Evolutionary conservation across 2,797 vertebrate genomes (phyloP).

Genomic region (Clarias platycephalus): DNA sequence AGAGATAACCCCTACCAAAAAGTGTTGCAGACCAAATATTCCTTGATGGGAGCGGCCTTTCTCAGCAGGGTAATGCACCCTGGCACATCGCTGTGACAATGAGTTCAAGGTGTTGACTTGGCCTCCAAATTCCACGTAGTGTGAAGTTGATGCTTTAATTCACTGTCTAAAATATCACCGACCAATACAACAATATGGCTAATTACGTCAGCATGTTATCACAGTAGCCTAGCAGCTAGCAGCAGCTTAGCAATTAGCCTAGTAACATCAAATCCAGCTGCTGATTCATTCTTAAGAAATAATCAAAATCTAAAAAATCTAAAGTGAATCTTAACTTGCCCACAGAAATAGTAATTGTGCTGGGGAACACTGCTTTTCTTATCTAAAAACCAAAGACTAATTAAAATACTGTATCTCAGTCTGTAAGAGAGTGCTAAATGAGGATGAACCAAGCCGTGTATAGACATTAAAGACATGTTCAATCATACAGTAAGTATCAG

Average conservation of each 20-base stretch:
- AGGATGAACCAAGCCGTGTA: not conserved
- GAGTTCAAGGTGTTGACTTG: too few relatives aligned
- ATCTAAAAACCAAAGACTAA: not conserved
- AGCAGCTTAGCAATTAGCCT: not conserved
- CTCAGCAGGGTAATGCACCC: too few relatives aligned
- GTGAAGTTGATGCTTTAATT: too few relatives aligned
- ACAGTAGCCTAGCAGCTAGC: slow-evolving; percentile 1
- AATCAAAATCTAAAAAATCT: too few relatives aligned
- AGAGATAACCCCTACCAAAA: too few relatives aligned
- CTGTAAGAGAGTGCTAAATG: not conserved
- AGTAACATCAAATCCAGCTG: not conserved
- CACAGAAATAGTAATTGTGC: not conserved
- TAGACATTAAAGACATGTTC: not conserved
- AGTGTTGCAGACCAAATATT: too few relatives aligned
- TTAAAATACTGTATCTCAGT: not conserved
- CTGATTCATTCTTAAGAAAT: not conserved
- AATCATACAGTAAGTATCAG: not conserved
- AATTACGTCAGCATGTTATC: not conserved
- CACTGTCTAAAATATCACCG: not conserved
- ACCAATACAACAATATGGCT: not conserved
- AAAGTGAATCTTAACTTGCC: not conserved
- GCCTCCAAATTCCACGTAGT: too few relatives aligned
- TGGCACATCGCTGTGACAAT: too few relatives aligned
- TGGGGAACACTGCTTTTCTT: not conserved
- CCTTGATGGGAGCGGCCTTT: too few relatives aligned